These are phyloP conservation scores for Ophiodon elongatus DNA, from an alignment of 2,113 vertebrate genomes.

Conservation along the genomic window DNA sequence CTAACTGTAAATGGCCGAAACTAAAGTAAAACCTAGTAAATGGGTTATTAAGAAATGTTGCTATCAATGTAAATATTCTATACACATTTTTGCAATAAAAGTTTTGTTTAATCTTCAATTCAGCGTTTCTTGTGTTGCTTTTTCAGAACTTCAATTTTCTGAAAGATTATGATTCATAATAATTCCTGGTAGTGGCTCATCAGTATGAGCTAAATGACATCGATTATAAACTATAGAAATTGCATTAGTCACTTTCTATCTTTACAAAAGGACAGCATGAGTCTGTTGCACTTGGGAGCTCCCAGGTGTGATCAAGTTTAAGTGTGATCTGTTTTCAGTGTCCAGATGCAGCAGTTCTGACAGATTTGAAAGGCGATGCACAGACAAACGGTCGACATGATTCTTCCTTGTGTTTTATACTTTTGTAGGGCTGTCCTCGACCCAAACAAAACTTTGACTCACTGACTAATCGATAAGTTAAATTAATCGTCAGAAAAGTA, in stretches of 20 bases:
- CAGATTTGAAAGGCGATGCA: neutral
- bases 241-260: neutral
- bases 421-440: neutral
- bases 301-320: neutral
- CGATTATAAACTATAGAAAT: neutral
- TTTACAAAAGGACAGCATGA: neutral
- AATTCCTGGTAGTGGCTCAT: neutral
- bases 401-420: neutral
- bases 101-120: constrained; percentile 27
- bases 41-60: constrained; percentile 7
- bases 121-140: neutral
- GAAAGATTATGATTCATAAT: neutral
- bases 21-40: neutral
- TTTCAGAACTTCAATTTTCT: neutral
- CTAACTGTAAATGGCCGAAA: constrained; percentile 12
- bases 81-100: constrained; percentile 63
- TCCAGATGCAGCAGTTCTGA: neutral
- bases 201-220: neutral
- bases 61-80: constrained; percentile 58
- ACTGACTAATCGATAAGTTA: no score
- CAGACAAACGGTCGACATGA: neutral
- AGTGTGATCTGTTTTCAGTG: neutral
- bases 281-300: neutral
- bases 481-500: no score
- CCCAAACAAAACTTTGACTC: no score